These are phyloP conservation scores for Aspidapion aeneum DNA, from an alignment of 2,888 invertebrate species.

Conservation along the genomic window DNA sequence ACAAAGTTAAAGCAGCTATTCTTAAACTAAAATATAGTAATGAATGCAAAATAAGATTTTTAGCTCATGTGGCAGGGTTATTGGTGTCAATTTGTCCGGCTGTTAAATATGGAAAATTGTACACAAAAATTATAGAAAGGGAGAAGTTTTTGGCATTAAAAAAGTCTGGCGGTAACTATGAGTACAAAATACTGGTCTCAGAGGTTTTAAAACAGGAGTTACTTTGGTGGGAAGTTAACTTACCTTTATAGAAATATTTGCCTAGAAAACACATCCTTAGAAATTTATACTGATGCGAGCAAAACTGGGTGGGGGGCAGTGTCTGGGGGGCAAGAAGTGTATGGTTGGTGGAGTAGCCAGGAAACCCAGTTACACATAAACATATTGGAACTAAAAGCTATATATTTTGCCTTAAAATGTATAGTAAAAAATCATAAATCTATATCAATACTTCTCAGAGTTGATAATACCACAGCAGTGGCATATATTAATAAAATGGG, in stretches of 20 bases:
- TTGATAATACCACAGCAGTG: background rate
- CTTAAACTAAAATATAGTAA: background rate
- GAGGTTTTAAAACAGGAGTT: too few relatives aligned
- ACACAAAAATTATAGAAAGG: conserved; percentile 7
- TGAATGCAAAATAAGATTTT: conserved; percentile 3
- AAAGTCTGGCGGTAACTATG: conserved; percentile 1
- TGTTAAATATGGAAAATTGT: conserved; percentile 7
- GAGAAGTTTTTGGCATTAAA: conserved; percentile 9
- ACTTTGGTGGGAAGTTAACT: too few relatives aligned
- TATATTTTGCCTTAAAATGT: background rate
- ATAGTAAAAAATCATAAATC: background rate
- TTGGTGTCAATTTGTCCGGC: conserved; percentile 2
- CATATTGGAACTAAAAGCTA: background rate
- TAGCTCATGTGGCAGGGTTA: conserved; percentile 1
- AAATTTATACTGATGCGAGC: too few relatives aligned
- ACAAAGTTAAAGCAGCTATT: background rate
- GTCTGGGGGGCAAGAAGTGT: background rate
- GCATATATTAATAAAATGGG: background rate
- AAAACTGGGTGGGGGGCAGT: too few relatives aligned
- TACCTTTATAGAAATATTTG: too few relatives aligned
- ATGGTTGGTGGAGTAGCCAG: background rate
- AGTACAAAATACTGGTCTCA: background rate
- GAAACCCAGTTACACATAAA: background rate
- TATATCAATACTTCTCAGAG: background rate
- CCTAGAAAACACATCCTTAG: too few relatives aligned